Evolutionary conservation across 2,113 vertebrate genomes (phyloP).

Genomic region (Tachysurus fulvidraco): DNA sequence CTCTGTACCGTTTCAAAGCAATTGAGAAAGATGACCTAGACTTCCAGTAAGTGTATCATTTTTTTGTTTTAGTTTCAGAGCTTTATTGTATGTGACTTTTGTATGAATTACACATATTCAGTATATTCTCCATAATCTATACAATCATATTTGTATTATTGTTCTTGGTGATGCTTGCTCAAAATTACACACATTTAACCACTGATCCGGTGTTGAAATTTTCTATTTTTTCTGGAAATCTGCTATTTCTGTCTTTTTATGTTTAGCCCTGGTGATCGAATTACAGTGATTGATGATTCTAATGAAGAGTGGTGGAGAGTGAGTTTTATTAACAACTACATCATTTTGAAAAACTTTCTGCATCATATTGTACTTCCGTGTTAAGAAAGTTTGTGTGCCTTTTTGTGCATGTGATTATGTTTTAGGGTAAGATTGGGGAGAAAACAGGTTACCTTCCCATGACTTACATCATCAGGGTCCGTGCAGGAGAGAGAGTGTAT

Average conservation of each 20-base stretch:
- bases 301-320: constrained; percentile 99
- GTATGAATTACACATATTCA: not conserved
- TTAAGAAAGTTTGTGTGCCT: not conserved
- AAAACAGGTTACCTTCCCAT: constrained; percentile 91
- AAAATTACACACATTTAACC: not conserved
- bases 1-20: constrained; percentile 91
- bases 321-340: constrained; percentile 55
- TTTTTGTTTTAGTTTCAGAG: not conserved
- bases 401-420: constrained; percentile 14
- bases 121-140: not conserved
- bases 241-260: constrained; percentile 28
- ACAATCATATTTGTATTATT: not conserved
- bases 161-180: not conserved
- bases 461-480: constrained; percentile 92
- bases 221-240: too few relatives aligned
- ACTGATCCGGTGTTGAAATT: not conserved
- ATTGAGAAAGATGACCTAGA: constrained; percentile 92
- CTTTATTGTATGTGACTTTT: not conserved
- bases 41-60: constrained; percentile 84
- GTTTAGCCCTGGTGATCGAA: constrained; percentile 88
- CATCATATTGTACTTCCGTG: not conserved
- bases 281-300: constrained; percentile 94
- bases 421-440: constrained; percentile 90
- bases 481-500: constrained; percentile 84
- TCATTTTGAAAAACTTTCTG: not conserved